These are phyloP conservation scores for Notarius lentiginosus DNA, from an alignment of 2,113 vertebrate species.

Conservation along the genomic window DNA sequence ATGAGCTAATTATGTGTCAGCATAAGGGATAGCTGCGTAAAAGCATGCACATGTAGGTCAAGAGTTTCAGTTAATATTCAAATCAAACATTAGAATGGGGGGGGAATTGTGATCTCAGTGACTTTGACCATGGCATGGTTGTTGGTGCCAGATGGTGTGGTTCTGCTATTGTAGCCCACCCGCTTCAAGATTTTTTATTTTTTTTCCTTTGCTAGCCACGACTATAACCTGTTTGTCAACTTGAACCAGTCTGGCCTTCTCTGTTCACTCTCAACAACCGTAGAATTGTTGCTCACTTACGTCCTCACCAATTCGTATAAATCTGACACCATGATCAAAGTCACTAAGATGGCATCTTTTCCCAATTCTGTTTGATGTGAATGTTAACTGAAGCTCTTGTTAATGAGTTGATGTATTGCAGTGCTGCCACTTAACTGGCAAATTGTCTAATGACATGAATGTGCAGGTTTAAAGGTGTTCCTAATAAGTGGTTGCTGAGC, in stretches of 20 bases:
- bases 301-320: neutral
- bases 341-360: neutral
- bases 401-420: neutral
- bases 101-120: neutral
- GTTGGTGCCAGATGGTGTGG: neutral
- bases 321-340: neutral
- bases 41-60: neutral
- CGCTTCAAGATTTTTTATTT: neutral
- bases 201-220: neutral
- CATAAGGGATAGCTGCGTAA: neutral
- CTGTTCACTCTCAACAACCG: neutral
- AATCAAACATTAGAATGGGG: neutral
- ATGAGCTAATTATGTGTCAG: neutral
- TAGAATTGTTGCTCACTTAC: neutral
- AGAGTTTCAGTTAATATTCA: neutral
- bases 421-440: neutral
- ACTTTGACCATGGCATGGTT: neutral
- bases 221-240: neutral
- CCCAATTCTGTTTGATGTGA: neutral
- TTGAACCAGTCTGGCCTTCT: neutral
- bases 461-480: neutral
- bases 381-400: neutral
- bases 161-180: neutral
- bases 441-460: neutral
- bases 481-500: neutral